Evolutionary conservation across 2,113 vertebrate species (phyloP), one percentile per base, ranked within the genome.

Genomic region (Pungitius pungitius): DNA sequence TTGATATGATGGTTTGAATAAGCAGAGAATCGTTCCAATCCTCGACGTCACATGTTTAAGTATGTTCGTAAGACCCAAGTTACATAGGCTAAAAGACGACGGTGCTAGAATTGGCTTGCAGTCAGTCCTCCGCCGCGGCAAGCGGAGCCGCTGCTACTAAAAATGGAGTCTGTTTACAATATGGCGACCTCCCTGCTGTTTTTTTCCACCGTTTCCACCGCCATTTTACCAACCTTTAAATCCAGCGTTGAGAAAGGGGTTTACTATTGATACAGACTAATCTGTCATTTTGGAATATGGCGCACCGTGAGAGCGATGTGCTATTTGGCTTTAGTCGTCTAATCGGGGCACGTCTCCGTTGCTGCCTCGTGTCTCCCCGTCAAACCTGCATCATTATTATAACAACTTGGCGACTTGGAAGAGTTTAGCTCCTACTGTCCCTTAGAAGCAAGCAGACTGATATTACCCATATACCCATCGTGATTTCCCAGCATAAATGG

Each of bases 121-220:
- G 69, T 82, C 81, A 66, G 69, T 82, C 83, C 55, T 82, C 66
- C 65, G 82, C 84, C 80, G 76, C 79, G 76, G 71, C 51, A 75
- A 63, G 73, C 1, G 61, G 60, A 81, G 75, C 40, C n/a, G 20
- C 61, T 55, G 80, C 47, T 58, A 51, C 73, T 84, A 91, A 89
- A 92, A 84, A 91, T 89, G 90, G 91, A 89, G 91, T 85, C 81
- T 96, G 95, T 96, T 96, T 96, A 96, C 96, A 96, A 96, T 95
- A 96, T 96, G 96, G 96, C 95, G 95, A 95, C 95, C 94, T 94
- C 93, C 90, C 94, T 93, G 94, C 93, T 94, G 92, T 81, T 62
- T 69, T 55, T 76, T 92, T 94, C 93, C 91, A 10, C 40, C 47
- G 27, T 88, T 93, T 92, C 92, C 94, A 95, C 94, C 95, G 96